These are phyloP conservation scores for Zootermopsis nevadensis DNA, from an alignment of 2,888 invertebrate genomes.

Conservation along the genomic window DNA sequence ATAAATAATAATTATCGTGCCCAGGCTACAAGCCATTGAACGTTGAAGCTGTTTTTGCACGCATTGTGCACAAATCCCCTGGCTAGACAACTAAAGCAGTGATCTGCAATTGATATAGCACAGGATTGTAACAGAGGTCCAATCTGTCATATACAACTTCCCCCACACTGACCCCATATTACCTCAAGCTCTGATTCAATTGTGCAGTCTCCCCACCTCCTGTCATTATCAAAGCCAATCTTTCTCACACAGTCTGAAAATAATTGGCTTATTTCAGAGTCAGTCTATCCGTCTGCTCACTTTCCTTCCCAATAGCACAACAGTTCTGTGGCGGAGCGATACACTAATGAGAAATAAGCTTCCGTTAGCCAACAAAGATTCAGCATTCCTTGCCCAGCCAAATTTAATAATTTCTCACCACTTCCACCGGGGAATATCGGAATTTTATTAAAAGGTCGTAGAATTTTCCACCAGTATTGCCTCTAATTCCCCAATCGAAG, in stretches of 20 bases:
- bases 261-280: slow-evolving; percentile 37
- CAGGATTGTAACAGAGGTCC: not conserved
- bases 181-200: not conserved
- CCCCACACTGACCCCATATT: not conserved
- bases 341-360: slow-evolving; percentile 44
- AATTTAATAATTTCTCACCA: too few relatives aligned
- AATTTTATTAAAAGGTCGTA: too few relatives aligned
- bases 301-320: not conserved
- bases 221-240: slow-evolving; percentile 20
- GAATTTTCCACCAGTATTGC: too few relatives aligned
- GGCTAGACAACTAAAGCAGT: slow-evolving; percentile 1
- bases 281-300: not conserved
- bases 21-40: not conserved
- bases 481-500: too few relatives aligned
- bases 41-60: not conserved
- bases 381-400: not conserved
- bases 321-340: slow-evolving; percentile 35
- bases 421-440: too few relatives aligned
- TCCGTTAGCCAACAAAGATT: not conserved
- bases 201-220: not conserved
- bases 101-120: slow-evolving; percentile 10
- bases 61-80: not conserved
- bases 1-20: not conserved
- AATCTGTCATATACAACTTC: slow-evolving; percentile 14
- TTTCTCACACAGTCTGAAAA: slow-evolving; percentile 23